Conservation (phyloP, 1,140 invertebrate species). For the Gryon sp. region DNA sequence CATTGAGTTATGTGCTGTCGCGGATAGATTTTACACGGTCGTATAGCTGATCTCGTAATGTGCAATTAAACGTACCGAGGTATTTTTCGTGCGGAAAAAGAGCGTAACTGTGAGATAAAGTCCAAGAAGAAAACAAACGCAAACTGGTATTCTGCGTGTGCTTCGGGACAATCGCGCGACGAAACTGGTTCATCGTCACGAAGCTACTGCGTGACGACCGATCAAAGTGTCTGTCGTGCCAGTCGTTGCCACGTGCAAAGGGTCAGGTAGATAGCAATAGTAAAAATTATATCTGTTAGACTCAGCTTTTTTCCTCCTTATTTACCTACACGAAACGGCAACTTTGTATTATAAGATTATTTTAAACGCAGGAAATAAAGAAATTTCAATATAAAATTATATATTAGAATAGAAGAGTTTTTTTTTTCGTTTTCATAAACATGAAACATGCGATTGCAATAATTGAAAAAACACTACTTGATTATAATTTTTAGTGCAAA, state of each 20-base stretch:
- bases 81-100: too few species aligned
- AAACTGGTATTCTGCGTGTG: conserved; percentile 47
- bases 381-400: too few species aligned
- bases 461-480: too few species aligned
- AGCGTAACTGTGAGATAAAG: too few species aligned
- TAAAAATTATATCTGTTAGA: conserved; percentile 38
- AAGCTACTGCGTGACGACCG: conserved; percentile 36
- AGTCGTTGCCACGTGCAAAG: conserved; percentile 49
- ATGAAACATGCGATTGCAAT: too few species aligned
- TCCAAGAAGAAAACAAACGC: conserved; percentile 5
- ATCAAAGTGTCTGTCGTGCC: conserved; percentile 42
- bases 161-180: conserved; percentile 31
- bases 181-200: conserved; percentile 48
- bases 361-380: too few species aligned
- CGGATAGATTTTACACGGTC: conserved; percentile 53
- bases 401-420: too few species aligned
- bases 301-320: conserved; percentile 1
- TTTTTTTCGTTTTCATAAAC: too few species aligned
- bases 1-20: conserved; percentile 64
- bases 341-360: too few species aligned
- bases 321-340: not conserved
- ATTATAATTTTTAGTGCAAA: too few species aligned
- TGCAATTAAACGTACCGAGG: too few species aligned
- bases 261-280: conserved; percentile 30
- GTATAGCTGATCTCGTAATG: not conserved